Evolutionary conservation across 2,113 vertebrate species (phyloP).

Genomic region (Loxodonta africana): DNA sequence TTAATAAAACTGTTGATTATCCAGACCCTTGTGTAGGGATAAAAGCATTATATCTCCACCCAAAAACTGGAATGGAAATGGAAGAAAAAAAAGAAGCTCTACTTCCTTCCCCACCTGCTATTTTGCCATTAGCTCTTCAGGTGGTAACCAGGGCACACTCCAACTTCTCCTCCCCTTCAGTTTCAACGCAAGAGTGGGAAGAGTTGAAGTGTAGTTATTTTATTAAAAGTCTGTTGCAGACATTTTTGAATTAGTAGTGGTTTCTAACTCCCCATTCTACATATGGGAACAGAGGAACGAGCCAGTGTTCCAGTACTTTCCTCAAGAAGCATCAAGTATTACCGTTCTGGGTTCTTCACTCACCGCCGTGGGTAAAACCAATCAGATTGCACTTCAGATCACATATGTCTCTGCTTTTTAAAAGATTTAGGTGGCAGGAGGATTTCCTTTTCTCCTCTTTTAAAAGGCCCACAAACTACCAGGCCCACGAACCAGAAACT

Average conservation of each 20-base stretch:
- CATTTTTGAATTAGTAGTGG: not conserved
- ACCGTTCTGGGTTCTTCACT: constrained; percentile 9
- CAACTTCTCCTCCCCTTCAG: not conserved
- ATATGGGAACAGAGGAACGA: not conserved
- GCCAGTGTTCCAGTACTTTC: constrained; percentile 4
- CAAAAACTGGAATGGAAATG: not conserved
- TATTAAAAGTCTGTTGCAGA: not conserved
- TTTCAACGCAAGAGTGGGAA: not conserved
- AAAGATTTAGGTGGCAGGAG: constrained; percentile 23
- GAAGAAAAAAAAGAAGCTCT: not conserved
- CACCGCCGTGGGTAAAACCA: not conserved
- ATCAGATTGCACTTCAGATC: constrained; percentile 20
- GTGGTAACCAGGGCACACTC: not conserved
- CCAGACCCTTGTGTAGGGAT: not conserved
- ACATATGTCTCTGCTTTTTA: not conserved
- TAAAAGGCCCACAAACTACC: not conserved
- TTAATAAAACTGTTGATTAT: constrained; percentile 11
- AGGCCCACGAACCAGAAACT: constrained; percentile 59
- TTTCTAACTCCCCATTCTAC: constrained; percentile 42
- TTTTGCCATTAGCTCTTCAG: not conserved
- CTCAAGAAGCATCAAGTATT: not conserved
- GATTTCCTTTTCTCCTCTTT: constrained; percentile 53
- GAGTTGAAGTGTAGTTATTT: not conserved
- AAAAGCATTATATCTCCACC: not conserved
- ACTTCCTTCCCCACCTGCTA: not conserved